Conservation (phyloP, 2,113 vertebrate species). For the Psephotus haematonotus region DNA sequence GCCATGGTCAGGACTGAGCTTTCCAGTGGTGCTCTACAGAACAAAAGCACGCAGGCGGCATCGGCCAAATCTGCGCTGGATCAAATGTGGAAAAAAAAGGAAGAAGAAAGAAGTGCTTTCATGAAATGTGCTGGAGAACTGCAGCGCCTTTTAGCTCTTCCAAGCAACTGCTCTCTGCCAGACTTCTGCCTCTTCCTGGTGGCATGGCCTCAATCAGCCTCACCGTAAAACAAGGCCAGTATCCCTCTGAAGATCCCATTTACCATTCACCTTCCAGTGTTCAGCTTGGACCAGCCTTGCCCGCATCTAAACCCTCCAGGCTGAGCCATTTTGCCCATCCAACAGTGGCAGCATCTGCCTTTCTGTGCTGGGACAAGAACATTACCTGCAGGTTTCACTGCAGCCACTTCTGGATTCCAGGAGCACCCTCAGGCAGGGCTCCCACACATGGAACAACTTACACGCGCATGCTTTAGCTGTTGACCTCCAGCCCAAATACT, state of each 20-base stretch:
- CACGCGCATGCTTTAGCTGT: background rate
- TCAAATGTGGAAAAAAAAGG: background rate
- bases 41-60: background rate
- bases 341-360: background rate
- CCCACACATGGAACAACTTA: background rate
- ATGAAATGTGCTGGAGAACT: background rate
- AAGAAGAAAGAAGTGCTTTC: background rate
- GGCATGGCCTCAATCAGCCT: accelerated
- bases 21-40: background rate
- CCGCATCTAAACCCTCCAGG: background rate
- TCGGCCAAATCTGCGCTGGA: background rate
- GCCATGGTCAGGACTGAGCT: background rate
- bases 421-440: background rate
- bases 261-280: background rate
- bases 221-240: background rate
- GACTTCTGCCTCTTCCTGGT: background rate
- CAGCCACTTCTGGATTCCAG: background rate
- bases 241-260: background rate
- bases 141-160: background rate
- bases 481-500: background rate
- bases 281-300: background rate
- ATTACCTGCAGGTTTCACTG: background rate
- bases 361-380: background rate
- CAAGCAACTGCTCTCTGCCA: background rate
- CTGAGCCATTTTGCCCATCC: background rate